Evolutionary conservation across 2,888 invertebrate species (phyloP), one percentile per base, ranked within the genome.

Genomic region (Patella depressa): DNA sequence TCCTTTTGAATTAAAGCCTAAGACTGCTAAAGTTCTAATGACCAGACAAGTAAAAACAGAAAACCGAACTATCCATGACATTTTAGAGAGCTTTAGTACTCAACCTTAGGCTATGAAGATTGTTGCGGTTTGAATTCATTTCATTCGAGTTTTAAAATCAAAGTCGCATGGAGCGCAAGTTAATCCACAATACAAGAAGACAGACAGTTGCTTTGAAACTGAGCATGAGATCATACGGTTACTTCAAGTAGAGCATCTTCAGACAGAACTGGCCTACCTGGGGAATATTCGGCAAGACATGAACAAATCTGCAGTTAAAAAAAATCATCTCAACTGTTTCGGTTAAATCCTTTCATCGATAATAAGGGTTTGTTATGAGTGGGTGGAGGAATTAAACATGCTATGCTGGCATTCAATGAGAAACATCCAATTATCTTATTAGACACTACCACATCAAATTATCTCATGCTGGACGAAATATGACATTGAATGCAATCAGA

Each of bases 361-460:
- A 19, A 65, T 19, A 4, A 65, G n/a, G 65, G 65, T n/a, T 11
- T 65, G 2, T 5, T 65, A 12, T 1, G 65, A 65, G n/a, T 65
- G n/a, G 65, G 65, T n/a, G 65, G 65, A n/a, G 1, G 65, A 12
- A n/a, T 65, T n/a, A 65, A 65, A 65, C 3, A 65, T 65, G n/a
- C 65, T 9, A 7, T 24, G 5, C 12, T 65, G 9, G 0, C 5
- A n/a, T 65, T 19, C 19, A 65, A 2, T 65, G 65, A 65, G n/a
- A 85, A 83, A 72, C 76, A 82, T 69, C 84, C 82, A 15, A 69
- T 81, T 15, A 76, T 7, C 54, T 84, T 19, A 65, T 65, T 65
- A n/a, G 4, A 24, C 24, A 24, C 24, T 24, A 24, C 24, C 1
- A 65, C 65, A 65, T 19, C 9, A 65, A n/a, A 19, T 3, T 11